Evolutionary conservation across 2,113 vertebrate species (phyloP).

Genomic region (Laticauda colubrina): DNA sequence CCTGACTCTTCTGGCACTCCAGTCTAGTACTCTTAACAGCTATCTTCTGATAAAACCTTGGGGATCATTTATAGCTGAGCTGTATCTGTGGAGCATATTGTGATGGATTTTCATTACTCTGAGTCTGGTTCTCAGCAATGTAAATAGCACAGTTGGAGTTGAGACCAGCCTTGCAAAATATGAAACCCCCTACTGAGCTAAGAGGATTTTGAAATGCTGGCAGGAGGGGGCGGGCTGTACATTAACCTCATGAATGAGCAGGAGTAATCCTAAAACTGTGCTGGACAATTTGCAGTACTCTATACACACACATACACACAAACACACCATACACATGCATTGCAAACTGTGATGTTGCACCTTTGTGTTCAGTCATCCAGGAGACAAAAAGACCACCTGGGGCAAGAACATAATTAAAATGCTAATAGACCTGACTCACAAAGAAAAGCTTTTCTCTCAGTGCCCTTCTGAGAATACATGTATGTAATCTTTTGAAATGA

Average conservation of each 20-base stretch:
- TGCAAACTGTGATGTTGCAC: conserved; percentile 13
- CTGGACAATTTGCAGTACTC: background rate
- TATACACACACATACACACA: background rate
- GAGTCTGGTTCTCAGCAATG: background rate
- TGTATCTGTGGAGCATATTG: background rate
- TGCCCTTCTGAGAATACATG: background rate
- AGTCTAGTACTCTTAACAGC: background rate
- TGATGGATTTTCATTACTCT: background rate
- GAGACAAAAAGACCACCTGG: conserved; percentile 13
- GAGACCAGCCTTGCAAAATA: background rate
- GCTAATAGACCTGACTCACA: conserved; percentile 30
- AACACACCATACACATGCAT: background rate
- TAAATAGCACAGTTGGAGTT: background rate
- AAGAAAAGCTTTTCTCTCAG: background rate
- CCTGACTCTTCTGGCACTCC: background rate
- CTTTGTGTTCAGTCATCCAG: conserved; percentile 20
- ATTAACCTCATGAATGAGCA: conserved; percentile 7
- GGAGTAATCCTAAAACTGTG: background rate
- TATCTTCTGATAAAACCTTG: background rate
- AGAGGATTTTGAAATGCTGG: conserved; percentile 7
- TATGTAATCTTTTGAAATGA: conserved; percentile 9
- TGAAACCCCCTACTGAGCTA: background rate
- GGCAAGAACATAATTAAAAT: conserved; percentile 29
- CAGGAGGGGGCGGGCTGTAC: background rate
- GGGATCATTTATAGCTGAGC: background rate